Conservation (phyloP, 2,888 invertebrate genomes). For the Scaptomyza polygonia region DNA sequence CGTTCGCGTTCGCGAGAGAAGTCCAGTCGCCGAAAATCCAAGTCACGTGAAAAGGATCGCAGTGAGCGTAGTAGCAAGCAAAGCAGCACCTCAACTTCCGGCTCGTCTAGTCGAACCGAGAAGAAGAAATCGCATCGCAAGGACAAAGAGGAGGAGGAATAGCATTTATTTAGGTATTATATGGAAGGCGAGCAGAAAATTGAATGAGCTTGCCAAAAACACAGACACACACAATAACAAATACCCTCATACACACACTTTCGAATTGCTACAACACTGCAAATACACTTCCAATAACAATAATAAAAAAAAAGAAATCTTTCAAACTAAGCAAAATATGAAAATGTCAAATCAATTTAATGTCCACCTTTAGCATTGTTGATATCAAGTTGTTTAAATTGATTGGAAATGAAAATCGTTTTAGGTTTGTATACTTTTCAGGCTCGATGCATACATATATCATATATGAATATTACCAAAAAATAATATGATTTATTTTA, state of each 20-base stretch:
- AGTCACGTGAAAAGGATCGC: slow-evolving; percentile 86
- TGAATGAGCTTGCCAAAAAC: slow-evolving; percentile 37
- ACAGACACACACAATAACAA: slow-evolving; percentile 17
- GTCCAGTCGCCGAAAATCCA: slow-evolving; percentile 87
- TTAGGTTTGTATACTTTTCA: background rate
- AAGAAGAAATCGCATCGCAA: slow-evolving; percentile 90
- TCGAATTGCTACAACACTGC: slow-evolving; percentile 23
- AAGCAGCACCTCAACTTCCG: slow-evolving; percentile 52
- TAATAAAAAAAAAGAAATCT: slow-evolving; percentile 40
- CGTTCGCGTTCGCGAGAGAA: slow-evolving; percentile 89
- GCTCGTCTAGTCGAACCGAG: slow-evolving; percentile 83
- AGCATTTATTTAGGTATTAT: slow-evolving; percentile 72
- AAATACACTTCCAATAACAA: slow-evolving; percentile 60
- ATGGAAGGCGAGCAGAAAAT: slow-evolving; percentile 49
- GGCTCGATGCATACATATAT: too few relatives aligned
- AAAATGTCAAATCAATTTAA: slow-evolving; percentile 1
- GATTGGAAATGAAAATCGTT: background rate
- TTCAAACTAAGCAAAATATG: slow-evolving; percentile 28
- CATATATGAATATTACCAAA: too few relatives aligned
- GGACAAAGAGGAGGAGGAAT: slow-evolving; percentile 90
- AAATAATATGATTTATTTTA: too few relatives aligned
- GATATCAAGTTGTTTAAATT: background rate
- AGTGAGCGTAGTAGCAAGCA: slow-evolving; percentile 82
- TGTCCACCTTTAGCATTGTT: background rate
- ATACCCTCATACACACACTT: background rate